A percentile compares a stretch with the other conserved stretches of the same genome.
Conservation (phyloP, 1,140 invertebrate genomes). For the Drosophila mojavensis region DNA sequence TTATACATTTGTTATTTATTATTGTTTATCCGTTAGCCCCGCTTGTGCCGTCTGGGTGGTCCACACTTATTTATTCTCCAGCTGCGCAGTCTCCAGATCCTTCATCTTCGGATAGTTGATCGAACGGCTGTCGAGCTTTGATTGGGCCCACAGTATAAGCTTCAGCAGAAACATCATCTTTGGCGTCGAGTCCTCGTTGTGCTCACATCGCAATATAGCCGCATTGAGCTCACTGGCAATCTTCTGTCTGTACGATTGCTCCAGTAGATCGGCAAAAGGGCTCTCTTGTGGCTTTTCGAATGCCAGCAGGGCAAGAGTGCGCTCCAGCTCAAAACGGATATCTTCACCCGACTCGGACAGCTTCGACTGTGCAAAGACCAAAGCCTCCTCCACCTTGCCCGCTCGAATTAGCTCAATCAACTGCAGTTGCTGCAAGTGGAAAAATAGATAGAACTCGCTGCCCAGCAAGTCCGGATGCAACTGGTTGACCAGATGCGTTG, state of each 20-base stretch:
- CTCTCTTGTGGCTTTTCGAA: conserved; percentile 98
- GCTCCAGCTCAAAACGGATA: conserved; percentile 89
- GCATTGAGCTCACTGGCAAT: conserved; percentile 99
- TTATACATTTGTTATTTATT: conserved; percentile 1
- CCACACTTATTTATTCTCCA: conserved; percentile 86
- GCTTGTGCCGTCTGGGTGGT: neutral
- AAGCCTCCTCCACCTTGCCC: conserved; percentile 96
- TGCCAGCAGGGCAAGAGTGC: conserved; percentile 96
- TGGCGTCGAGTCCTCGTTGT: conserved; percentile 94
- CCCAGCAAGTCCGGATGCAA: conserved; percentile 97
- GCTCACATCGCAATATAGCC: conserved; percentile 96
- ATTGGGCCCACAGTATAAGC: conserved; percentile 97
- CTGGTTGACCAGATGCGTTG: conserved; percentile 96
- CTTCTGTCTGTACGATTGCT: conserved; percentile 96
- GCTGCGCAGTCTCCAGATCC: conserved; percentile 91
- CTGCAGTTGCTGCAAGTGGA: conserved; percentile 98
- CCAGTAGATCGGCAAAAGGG: conserved; percentile 97
- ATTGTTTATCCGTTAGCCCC: neutral
- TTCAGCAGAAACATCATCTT: conserved; percentile 96
- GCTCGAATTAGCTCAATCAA: conserved; percentile 96
- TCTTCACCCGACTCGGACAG: conserved; percentile 95
- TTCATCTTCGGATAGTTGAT: conserved; percentile 97
- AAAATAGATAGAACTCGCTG: conserved; percentile 97
- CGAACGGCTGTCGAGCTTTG: conserved; percentile 94
- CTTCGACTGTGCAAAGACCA: conserved; percentile 98